Evolutionary conservation across 2,888 invertebrate genomes (phyloP).

Genomic region (Encarsia formosa): DNA sequence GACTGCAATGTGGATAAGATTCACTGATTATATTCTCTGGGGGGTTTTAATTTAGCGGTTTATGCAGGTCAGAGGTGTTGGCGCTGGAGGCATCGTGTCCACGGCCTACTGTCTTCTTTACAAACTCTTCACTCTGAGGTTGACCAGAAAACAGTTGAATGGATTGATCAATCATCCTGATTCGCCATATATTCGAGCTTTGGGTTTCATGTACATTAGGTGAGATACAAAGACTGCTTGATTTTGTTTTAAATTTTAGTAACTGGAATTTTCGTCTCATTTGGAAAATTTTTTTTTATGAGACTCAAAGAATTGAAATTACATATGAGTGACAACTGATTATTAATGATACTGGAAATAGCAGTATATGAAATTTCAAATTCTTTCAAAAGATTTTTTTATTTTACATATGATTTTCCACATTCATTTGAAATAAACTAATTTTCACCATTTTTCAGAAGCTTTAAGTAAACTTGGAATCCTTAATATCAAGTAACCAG

Average conservation of each 20-base stretch:
- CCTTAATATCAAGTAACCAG: no score
- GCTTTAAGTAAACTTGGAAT: no score
- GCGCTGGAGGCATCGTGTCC: constrained; percentile 99
- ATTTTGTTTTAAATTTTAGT: neutral
- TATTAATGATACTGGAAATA: no score
- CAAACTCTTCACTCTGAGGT: constrained; percentile 90
- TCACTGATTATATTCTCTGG: constrained; percentile 24
- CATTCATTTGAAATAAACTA: no score
- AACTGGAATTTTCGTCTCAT: no score
- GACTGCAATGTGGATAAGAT: constrained; percentile 34
- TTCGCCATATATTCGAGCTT: constrained; percentile 94
- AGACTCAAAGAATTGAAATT: no score
- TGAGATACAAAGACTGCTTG: no score
- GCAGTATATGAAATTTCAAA: no score
- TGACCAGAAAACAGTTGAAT: constrained; percentile 97
- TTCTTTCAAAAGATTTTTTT: no score
- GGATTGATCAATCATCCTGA: constrained; percentile 92
- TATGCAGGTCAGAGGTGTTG: constrained; percentile 88
- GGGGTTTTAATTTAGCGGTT: constrained; percentile 42
- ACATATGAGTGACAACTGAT: no score
- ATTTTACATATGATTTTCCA: no score
- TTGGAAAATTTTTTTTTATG: constrained; percentile 19
- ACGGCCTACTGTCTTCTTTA: constrained; percentile 98
- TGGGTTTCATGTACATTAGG: constrained; percentile 81
- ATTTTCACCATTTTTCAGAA: no score